Conservation (phyloP, 2,113 vertebrate species). For the Salvelinus alpinus region DNA sequence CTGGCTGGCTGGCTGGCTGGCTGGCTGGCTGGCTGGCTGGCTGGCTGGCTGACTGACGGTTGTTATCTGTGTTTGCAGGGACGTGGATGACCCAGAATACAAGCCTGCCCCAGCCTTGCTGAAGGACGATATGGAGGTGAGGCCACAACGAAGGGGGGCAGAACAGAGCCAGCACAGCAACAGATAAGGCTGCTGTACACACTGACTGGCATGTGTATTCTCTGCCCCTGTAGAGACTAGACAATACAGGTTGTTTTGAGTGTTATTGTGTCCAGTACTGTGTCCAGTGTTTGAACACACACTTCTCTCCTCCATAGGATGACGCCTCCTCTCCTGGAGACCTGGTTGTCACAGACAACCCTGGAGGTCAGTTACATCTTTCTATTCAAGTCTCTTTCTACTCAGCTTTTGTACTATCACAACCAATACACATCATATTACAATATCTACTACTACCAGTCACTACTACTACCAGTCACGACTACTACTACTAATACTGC, state of each 20-base stretch:
- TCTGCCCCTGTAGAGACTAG: background rate
- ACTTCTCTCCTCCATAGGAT: constrained; percentile 74
- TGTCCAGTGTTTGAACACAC: constrained; percentile 9
- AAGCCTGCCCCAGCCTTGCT: constrained; percentile 94
- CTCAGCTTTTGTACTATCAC: too few relatives aligned
- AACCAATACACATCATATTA: too few relatives aligned
- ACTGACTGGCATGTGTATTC: background rate
- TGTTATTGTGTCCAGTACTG: background rate
- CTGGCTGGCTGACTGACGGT: constrained; percentile 15
- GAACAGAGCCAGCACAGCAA: background rate
- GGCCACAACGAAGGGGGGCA: background rate
- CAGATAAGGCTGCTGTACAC: constrained; percentile 8
- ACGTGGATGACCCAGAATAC: constrained; percentile 98
- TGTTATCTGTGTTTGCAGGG: constrained; percentile 74
- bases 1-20: background rate
- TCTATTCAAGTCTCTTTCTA: too few relatives aligned
- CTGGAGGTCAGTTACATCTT: constrained; percentile 66
- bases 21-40: background rate
- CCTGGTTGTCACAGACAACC: constrained; percentile 89
- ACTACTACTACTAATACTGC: too few relatives aligned
- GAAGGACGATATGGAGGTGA: constrained; percentile 97
- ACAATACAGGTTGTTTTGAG: background rate
- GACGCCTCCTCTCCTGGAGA: constrained; percentile 96
- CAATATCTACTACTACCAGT: too few relatives aligned
- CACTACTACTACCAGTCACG: too few relatives aligned